These are phyloP conservation scores for Tadarida brasiliensis DNA, from an alignment of 2,797 vertebrate species.

Conservation along the genomic window DNA sequence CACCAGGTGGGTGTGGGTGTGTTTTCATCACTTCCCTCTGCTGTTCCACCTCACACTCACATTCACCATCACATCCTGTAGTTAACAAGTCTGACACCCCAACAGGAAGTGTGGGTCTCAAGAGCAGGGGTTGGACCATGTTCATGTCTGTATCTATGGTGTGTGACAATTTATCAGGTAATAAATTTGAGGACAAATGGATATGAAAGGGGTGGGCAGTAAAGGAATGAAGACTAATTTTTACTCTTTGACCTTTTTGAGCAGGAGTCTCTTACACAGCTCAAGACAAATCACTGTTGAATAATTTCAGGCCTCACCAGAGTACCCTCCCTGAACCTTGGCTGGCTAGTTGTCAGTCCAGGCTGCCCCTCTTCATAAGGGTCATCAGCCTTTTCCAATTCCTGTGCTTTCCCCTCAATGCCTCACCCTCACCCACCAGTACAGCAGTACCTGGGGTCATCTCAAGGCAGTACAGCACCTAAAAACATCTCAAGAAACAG, in stretches of 20 bases:
- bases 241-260: background rate
- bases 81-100: background rate
- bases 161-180: background rate
- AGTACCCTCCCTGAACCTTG: background rate
- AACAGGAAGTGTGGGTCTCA: background rate
- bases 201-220: background rate
- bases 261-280: background rate
- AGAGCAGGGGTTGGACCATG: background rate
- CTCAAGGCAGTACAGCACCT: background rate
- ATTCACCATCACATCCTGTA: background rate
- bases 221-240: background rate
- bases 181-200: background rate
- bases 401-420: background rate
- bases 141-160: background rate
- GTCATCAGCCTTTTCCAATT: background rate
- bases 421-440: background rate
- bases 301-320: background rate
- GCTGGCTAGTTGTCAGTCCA: background rate
- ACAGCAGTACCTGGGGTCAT: background rate
- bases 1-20: background rate
- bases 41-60: background rate
- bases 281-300: background rate
- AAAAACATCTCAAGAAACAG: slow-evolving; percentile 55
- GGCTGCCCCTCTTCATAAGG: background rate
- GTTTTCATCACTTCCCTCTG: background rate